Evolutionary conservation across 2,797 vertebrate genomes (phyloP), one percentile per base, ranked within the genome.

Genomic region (Hemitrygon akajei): DNA sequence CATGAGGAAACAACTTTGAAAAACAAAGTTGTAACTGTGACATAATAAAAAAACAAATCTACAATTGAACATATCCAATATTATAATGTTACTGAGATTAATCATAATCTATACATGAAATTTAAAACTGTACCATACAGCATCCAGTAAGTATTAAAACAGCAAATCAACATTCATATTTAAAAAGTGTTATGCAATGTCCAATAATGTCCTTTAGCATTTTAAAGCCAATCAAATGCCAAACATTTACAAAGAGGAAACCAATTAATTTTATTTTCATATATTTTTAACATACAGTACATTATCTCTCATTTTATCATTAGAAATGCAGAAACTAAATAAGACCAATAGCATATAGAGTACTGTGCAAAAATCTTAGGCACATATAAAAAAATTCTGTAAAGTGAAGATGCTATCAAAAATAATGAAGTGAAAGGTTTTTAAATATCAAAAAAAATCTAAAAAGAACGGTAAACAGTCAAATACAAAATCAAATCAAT

Each of bases 121-220:
- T 76, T 93, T 47, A 56, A 75, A 3, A 73, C 7, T 92, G 63
- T 30, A 40, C 12, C 12, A 56, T 25, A 47, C 7, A 16, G 40
- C 69, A n/a, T 22, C 14, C 40, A 56, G 25, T 18, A 91, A 69
- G 9, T 75, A 71, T 47, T 92, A 47, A 93, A 56, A 30, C 27
- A 58, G 69, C 71, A 93, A 58, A 37, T 27, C 25, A 93, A 40
- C 91, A 76, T 75, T 76, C 60, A 58, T 75, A 73, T 93, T 93
- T 93, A 18, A 56, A 76, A 76, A 30, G 27, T 20, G 18, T 76
- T 56, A 93, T 71, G 30, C 40, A 14, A 47, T 93, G 47, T 6
- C 69, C 14, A 93, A n/a, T 40, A 76, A 76, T 47, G 11, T 73
- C 40, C 27, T 75, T n/a, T 76, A 76, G 56, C 69, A 75, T 37